A percentile compares a stretch with the other conserved stretches of the same genome.
Conservation (phyloP, 2,888 invertebrate genomes). For the Esperia sulphurella region DNA sequence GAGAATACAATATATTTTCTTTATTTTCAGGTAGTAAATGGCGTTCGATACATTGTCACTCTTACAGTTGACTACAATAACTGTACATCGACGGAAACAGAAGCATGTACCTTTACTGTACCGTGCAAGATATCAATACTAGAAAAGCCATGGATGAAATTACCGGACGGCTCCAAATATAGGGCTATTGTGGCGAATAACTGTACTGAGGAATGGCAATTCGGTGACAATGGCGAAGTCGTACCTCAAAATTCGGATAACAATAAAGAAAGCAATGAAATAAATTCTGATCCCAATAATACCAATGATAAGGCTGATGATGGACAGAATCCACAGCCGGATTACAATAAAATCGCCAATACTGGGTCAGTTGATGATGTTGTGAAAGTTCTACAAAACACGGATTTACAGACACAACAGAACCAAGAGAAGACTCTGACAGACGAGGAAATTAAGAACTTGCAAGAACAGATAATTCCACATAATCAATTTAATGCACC, state of each 20-base stretch:
- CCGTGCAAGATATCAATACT: constrained; percentile 81
- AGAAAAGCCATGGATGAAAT: constrained; percentile 82
- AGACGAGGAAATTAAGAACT: constrained; percentile 46
- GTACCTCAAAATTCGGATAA: constrained; percentile 23
- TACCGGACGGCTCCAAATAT: constrained; percentile 76
- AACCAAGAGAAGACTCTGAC: constrained; percentile 42
- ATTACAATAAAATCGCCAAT: constrained; percentile 37
- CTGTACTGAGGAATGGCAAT: constrained; percentile 80
- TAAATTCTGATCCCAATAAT: constrained; percentile 20
- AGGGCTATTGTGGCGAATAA: constrained; percentile 82
- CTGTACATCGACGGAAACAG: constrained; percentile 48
- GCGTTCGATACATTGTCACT: constrained; percentile 78
- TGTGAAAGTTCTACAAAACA: constrained; percentile 45
- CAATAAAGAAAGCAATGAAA: constrained; percentile 30
- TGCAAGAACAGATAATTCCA: constrained; percentile 67
- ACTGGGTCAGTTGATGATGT: constrained; percentile 48
- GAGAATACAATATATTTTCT: constrained; percentile 3
- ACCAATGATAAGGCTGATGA: constrained; percentile 10
- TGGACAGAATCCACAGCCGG: constrained; percentile 18
- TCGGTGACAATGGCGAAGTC: constrained; percentile 57
- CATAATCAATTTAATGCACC: constrained; percentile 22
- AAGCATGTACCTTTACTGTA: constrained; percentile 45
- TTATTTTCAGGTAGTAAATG: constrained; percentile 77
- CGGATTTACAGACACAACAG: constrained; percentile 43
- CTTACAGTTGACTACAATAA: constrained; percentile 69